These are phyloP conservation scores for Petromus typicus DNA, from an alignment of 2,113 vertebrate genomes.

Conservation along the genomic window DNA sequence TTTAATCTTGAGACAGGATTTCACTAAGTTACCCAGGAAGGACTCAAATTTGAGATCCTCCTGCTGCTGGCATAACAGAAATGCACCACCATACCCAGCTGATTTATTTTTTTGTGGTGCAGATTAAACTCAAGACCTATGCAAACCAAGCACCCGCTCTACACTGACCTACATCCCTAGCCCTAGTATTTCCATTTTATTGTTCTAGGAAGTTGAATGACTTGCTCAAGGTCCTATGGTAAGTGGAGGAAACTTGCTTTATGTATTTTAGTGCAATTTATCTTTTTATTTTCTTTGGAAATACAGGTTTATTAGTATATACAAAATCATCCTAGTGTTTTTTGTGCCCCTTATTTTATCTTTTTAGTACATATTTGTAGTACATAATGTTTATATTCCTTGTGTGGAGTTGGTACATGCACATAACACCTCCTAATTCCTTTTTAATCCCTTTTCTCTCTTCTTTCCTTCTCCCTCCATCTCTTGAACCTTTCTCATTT, in stretches of 20 bases:
- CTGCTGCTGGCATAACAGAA: neutral
- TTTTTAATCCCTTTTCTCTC: neutral
- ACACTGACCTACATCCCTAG: neutral
- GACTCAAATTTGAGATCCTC: neutral
- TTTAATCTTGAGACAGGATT: neutral
- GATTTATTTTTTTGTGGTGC: neutral
- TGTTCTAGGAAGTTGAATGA: neutral
- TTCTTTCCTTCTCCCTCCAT: too few relatives aligned
- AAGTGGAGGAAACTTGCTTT: constrained; percentile 26
- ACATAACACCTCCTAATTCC: neutral
- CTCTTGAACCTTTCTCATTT: neutral
- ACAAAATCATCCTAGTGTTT: neutral
- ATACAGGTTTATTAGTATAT: neutral
- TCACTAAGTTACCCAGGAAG: neutral
- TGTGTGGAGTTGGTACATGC: neutral
- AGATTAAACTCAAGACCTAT: neutral
- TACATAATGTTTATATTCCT: neutral
- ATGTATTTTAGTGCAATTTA: neutral
- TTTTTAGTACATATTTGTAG: neutral
- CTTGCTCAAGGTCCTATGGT: neutral
- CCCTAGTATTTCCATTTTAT: constrained; percentile 33
- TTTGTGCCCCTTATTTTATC: neutral
- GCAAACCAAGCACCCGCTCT: neutral
- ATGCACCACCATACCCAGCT: neutral
- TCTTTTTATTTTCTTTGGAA: neutral